These are phyloP conservation scores for Dinomys branickii DNA, from an alignment of 2,113 vertebrate species.

Conservation along the genomic window DNA sequence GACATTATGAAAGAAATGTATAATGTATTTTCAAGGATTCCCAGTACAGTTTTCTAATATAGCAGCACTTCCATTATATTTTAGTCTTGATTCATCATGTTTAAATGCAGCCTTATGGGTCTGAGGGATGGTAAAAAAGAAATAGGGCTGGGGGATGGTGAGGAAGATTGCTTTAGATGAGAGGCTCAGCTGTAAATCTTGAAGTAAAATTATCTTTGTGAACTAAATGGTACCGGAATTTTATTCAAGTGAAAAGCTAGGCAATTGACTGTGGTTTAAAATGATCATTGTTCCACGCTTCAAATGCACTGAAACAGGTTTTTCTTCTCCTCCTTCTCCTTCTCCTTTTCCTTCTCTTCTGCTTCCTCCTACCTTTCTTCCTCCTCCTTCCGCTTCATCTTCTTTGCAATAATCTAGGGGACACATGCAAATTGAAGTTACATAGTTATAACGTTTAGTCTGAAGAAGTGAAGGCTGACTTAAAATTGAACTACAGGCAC, in stretches of 20 bases:
- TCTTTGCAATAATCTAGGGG: not conserved
- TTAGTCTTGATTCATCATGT: slow-evolving; percentile 59
- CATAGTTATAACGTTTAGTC: not conserved
- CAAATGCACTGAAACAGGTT: not conserved
- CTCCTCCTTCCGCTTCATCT: not conserved
- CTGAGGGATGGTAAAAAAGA: slow-evolving; percentile 1
- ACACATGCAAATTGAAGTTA: not conserved
- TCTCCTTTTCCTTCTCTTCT: not conserved
- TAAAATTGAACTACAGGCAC: not conserved
- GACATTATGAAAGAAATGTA: not conserved
- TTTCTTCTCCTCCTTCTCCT: not conserved
- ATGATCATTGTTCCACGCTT: not conserved
- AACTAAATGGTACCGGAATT: slow-evolving; percentile 64
- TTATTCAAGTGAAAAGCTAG: slow-evolving; percentile 46
- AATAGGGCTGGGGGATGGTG: not conserved
- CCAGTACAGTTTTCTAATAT: not conserved
- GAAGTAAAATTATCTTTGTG: slow-evolving; percentile 64
- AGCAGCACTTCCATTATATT: slow-evolving; percentile 1
- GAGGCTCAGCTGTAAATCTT: not conserved
- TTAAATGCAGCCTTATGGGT: not conserved
- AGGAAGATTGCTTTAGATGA: not conserved
- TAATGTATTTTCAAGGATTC: not conserved
- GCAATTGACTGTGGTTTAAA: slow-evolving; percentile 62
- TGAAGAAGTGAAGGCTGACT: slow-evolving; percentile 15
- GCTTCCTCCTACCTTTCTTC: not conserved